Percentiles rank a stretch among this genome's conserved stretches.
These are phyloP conservation scores for Saturnia pavonia DNA, from an alignment of 2,888 invertebrate genomes.

Conservation along the genomic window DNA sequence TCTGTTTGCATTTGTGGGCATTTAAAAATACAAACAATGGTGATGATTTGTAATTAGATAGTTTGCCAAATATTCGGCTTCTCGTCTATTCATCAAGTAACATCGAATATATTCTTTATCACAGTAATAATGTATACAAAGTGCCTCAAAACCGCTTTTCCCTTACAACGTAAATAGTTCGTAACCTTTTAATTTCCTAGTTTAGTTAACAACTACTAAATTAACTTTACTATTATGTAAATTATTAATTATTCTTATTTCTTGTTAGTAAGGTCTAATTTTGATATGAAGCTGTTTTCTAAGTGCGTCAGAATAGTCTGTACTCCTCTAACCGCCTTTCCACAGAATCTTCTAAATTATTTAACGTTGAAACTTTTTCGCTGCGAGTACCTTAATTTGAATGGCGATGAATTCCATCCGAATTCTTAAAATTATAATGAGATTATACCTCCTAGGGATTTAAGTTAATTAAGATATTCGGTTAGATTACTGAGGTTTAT, in stretches of 20 bases:
- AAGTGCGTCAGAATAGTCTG: conserved; percentile 17
- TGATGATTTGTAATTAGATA: neutral
- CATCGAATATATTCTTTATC: neutral
- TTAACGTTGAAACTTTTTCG: conserved; percentile 38
- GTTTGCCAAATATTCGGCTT: neutral
- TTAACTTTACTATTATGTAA: conserved; percentile 8
- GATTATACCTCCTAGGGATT: conserved; percentile 32
- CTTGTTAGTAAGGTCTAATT: conserved; percentile 19
- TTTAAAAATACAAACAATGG: neutral
- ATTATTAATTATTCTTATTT: conserved; percentile 16
- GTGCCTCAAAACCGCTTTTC: conserved; percentile 16
- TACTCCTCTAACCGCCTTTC: conserved; percentile 33
- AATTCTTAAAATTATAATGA: conserved; percentile 42
- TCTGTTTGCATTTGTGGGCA: no score
- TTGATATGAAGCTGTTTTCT: neutral
- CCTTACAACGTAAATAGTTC: conserved; percentile 30
- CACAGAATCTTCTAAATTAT: conserved; percentile 39
- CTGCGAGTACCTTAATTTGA: conserved; percentile 35
- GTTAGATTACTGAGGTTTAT: conserved; percentile 27
- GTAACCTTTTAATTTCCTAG: conserved; percentile 44
- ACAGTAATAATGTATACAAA: neutral
- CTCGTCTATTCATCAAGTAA: neutral
- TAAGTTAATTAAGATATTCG: conserved; percentile 28
- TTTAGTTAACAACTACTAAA: conserved; percentile 31
- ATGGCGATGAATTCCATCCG: conserved; percentile 33